Percentiles rank a stretch among this genome's conserved stretches.
Conservation (phyloP, 2,113 vertebrate species). For the Baryphthengus martii region DNA sequence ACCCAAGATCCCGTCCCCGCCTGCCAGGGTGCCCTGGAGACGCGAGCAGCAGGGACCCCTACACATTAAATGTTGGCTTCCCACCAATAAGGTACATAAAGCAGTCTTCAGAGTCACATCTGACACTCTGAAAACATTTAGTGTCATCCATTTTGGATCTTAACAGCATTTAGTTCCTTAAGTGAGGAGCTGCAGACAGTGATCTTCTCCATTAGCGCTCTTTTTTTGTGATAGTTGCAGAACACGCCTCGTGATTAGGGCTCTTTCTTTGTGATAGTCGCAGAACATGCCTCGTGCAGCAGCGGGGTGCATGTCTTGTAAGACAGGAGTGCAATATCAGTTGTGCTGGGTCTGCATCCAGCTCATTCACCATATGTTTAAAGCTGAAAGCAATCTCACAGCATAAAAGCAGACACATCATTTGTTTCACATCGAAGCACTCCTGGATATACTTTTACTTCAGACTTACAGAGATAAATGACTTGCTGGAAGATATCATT, state of each 20-base stretch:
- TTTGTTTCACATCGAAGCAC: not conserved
- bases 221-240: not conserved
- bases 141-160: not conserved
- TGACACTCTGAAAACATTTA: not conserved
- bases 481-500: not conserved
- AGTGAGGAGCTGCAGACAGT: not conserved
- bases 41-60: not conserved
- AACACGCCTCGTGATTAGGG: fast-evolving
- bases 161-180: not conserved
- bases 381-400: not conserved
- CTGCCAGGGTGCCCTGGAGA: not conserved
- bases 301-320: not conserved
- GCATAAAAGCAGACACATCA: not conserved
- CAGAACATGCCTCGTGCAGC: not conserved
- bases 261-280: not conserved
- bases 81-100: not conserved
- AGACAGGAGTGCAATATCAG: not conserved
- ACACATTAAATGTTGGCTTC: not conserved
- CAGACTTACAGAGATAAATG: not conserved
- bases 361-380: not conserved
- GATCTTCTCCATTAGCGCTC: not conserved
- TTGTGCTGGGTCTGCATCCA: not conserved
- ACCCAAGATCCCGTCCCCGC: not conserved
- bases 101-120: not conserved
- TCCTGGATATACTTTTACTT: not conserved